Conservation (phyloP, 2,888 invertebrate genomes). For the Pollenia griseotomentosa region DNA sequence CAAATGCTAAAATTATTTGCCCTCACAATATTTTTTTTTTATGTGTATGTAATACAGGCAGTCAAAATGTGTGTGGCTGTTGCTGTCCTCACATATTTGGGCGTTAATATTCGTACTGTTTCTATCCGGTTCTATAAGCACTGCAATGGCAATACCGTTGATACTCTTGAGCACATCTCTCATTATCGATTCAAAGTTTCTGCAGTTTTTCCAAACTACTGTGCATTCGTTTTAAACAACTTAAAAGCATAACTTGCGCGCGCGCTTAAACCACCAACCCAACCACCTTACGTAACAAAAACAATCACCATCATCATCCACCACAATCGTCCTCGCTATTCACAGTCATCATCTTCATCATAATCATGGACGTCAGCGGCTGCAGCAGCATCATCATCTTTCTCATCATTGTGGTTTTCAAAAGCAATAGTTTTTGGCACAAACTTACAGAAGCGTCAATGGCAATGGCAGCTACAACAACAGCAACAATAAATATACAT, state of each 20-base stretch:
- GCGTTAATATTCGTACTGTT: no score
- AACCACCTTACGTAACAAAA: constrained; percentile 52
- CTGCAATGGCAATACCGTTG: no score
- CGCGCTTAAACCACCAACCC: constrained; percentile 24
- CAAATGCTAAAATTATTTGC: no score
- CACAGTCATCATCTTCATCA: constrained; percentile 29
- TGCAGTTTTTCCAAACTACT: neutral
- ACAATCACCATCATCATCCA: constrained; percentile 32
- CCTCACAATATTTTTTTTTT: no score
- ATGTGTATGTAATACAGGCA: no score
- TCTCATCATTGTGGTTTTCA: constrained; percentile 52
- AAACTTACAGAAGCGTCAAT: constrained; percentile 49
- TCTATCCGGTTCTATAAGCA: no score
- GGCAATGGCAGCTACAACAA: constrained; percentile 48
- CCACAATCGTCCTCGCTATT: constrained; percentile 48
- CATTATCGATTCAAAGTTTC: no score
- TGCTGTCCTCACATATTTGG: no score
- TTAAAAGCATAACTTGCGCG: neutral
- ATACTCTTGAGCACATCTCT: no score
- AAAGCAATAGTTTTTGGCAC: constrained; percentile 50
- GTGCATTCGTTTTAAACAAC: constrained; percentile 1
- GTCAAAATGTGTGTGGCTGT: no score
- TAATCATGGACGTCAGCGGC: constrained; percentile 16
- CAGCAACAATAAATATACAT: constrained; percentile 33
- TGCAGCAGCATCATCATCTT: constrained; percentile 39